Base-by-base conservation (phyloP, 2,113 vertebrate genomes). In the Amphilophus citrinellus region DNA sequence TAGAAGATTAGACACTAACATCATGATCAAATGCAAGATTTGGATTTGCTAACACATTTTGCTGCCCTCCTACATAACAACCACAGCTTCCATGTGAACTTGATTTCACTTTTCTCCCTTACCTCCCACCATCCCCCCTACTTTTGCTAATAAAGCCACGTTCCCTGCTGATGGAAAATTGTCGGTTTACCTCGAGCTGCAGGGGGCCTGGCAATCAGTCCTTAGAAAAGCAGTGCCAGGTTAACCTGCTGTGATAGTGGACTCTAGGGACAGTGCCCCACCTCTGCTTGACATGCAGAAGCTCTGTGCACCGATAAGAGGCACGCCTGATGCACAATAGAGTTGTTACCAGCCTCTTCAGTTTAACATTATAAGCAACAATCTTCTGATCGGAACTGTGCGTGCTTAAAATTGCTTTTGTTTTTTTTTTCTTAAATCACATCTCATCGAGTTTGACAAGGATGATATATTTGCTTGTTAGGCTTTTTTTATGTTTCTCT, bases 171-270 rank as follows among this genome's bases (percentile, higher is more conserved):
- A 97, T 96, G 96, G 95, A 96, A 96, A 97, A 97, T 97, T 97
- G 96, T 92, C 96, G 95, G 96, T 97, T 98, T 97, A 97, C 96
- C 96, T 97, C 90, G 90, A 97, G 96, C 97, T 94, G 94, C 96
- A 61, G 96, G 97, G 95, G 94, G 95, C 91, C 96, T 94, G 95
- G 96, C 97, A 96, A 97, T 96, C 97, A 94, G 85, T 95, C 95
- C 95, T 98, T 96, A 97, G 97, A 98, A 97, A 96, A 97, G 97
- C 96, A 96, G 96, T 96, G 96, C 95, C 96, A 95, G 96, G 97
- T 97, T 96, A 97, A 97, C 97, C 96, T 96, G 96, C 97, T 97
- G 97, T 96, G 97, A 96, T 96, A 96, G 96, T 94, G 96, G 96
- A 94, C 97, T 97, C 97, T 91, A 90, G 95, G 96, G 97, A 97